These are phyloP conservation scores for Anas platyrhynchos DNA, from an alignment of 2,113 vertebrate genomes.

Conservation along the genomic window DNA sequence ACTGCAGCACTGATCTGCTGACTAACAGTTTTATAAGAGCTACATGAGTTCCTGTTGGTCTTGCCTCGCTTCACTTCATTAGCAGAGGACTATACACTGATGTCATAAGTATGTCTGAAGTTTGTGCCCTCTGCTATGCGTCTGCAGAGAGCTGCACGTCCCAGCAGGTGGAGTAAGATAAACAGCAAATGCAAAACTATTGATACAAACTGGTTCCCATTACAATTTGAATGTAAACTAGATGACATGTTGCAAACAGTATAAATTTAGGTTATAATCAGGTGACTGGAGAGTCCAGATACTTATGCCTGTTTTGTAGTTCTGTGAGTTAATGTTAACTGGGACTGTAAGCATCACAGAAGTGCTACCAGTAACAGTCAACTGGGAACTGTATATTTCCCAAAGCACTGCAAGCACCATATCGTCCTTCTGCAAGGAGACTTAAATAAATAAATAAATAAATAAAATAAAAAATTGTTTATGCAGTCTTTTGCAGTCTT, in stretches of 20 bases:
- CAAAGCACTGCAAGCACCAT: not conserved
- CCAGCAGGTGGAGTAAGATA: conserved; percentile 26
- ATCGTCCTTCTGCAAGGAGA: not conserved
- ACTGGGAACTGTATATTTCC: not conserved
- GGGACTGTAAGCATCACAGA: not conserved
- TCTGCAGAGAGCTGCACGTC: not conserved
- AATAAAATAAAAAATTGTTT: not conserved
- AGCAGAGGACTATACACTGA: not conserved
- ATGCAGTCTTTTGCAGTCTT: not conserved
- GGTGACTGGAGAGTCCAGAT: not conserved
- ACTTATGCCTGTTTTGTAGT: not conserved
- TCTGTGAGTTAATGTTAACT: not conserved
- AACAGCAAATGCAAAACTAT: not conserved
- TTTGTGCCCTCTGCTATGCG: not conserved
- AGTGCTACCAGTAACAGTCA: not conserved
- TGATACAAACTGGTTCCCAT: not conserved
- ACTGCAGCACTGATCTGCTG: not conserved
- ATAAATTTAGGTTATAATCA: not conserved
- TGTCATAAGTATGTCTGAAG: not conserved
- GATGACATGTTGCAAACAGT: not conserved
- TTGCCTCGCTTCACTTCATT: not conserved
- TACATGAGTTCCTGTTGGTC: not conserved
- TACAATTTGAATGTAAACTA: not conserved
- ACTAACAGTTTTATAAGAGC: not conserved
- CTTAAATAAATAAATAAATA: not conserved